A percentile compares a stretch with the other conserved stretches of the same genome.
Conservation (phyloP, 2,888 invertebrate species). For the Drosophila kambysellisi region DNA sequence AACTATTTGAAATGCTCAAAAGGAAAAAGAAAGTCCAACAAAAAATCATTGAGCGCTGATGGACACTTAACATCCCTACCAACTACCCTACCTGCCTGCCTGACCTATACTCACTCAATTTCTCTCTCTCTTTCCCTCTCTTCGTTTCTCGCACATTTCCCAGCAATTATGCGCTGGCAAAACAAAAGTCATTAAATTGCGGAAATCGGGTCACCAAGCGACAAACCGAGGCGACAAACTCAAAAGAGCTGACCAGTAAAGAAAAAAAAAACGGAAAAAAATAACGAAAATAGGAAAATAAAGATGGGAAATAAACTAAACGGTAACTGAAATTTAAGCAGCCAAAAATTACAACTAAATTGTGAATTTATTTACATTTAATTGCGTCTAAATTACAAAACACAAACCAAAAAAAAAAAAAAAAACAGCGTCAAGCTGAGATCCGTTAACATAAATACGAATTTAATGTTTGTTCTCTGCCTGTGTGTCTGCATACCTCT, state of each 20-base stretch:
- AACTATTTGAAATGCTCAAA: slow-evolving; percentile 38
- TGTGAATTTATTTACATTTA: slow-evolving; percentile 79
- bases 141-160: slow-evolving; percentile 56
- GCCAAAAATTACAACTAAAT: slow-evolving; percentile 71
- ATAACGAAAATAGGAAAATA: slow-evolving; percentile 20
- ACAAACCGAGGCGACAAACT: slow-evolving; percentile 47
- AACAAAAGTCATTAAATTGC: slow-evolving; percentile 80
- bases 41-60: slow-evolving; percentile 61
- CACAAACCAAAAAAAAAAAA: slow-evolving; percentile 25
- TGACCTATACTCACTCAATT: slow-evolving; percentile 13
- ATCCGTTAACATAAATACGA: slow-evolving; percentile 41
- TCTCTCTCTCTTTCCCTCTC: background rate
- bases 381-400: slow-evolving; percentile 77
- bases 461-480: slow-evolving; percentile 49
- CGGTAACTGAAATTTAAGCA: slow-evolving; percentile 48
- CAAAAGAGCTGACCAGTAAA: slow-evolving; percentile 47
- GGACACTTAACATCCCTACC: slow-evolving; percentile 58
- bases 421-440: slow-evolving; percentile 13
- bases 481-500: slow-evolving; percentile 11
- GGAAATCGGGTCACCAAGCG: slow-evolving; percentile 79
- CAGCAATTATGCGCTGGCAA: slow-evolving; percentile 78
- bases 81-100: slow-evolving; percentile 17
- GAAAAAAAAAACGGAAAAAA: slow-evolving; percentile 14
- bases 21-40: slow-evolving; percentile 64
- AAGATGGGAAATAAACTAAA: slow-evolving; percentile 40